A percentile compares a stretch with the other conserved stretches of the same genome.
Evolutionary conservation across 1,140 invertebrate species (phyloP).

Genomic region (Drosophila bipectinata): DNA sequence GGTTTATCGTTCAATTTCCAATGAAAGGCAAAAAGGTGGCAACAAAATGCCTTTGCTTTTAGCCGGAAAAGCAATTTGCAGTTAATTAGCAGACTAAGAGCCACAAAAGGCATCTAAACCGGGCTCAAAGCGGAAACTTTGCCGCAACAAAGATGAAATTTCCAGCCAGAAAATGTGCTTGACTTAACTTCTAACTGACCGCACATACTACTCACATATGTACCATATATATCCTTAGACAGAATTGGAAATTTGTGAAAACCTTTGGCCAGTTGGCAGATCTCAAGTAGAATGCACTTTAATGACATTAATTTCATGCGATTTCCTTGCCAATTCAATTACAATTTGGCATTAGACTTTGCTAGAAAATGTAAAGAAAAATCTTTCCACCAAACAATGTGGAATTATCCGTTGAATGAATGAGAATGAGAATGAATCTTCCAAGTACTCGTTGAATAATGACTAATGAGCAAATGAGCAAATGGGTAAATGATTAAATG

Average conservation of each 20-base stretch:
- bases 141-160: conserved; percentile 24
- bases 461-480: conserved; percentile 8
- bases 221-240: background rate
- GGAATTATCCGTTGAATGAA: conserved; percentile 26
- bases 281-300: background rate
- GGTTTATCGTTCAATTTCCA: background rate
- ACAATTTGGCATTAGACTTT: background rate
- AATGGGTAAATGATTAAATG: conserved; percentile 21
- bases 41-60: conserved; percentile 4
- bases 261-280: too few species aligned
- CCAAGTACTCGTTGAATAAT: background rate
- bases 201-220: too few species aligned
- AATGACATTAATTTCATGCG: conserved; percentile 27
- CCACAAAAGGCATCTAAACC: conserved; percentile 30
- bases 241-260: background rate
- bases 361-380: background rate
- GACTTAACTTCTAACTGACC: background rate
- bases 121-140: conserved; percentile 15
- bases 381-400: conserved; percentile 24
- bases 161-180: conserved; percentile 1
- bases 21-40: conserved; percentile 20
- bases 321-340: conserved; percentile 38
- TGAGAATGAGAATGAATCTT: conserved; percentile 1
- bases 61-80: conserved; percentile 43
- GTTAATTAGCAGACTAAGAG: conserved; percentile 46